Conservation (phyloP, 2,797 vertebrate genomes). For the Argyrosomus regius region DNA sequence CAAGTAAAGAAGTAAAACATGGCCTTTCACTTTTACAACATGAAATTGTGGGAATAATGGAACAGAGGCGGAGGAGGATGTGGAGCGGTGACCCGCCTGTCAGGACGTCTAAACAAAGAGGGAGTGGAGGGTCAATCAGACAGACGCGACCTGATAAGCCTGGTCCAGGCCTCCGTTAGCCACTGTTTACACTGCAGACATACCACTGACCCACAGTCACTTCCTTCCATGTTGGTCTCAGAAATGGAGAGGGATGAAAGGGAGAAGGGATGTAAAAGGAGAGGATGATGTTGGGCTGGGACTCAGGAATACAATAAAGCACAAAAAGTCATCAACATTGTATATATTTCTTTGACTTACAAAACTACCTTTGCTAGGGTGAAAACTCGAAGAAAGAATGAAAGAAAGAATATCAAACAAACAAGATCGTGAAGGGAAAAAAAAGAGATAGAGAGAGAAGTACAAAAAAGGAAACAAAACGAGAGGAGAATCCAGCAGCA, state of each 20-base stretch:
- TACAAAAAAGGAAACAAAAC: conserved; percentile 35
- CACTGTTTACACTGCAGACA: conserved; percentile 84
- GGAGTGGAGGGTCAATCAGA: conserved; percentile 81
- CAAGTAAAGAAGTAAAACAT: conserved; percentile 82
- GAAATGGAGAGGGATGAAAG: conserved; percentile 60
- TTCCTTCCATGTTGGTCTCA: conserved; percentile 74
- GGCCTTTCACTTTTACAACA: conserved; percentile 84
- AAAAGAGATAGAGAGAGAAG: conserved; percentile 20
- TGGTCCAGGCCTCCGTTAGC: conserved; percentile 75
- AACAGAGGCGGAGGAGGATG: conserved; percentile 72
- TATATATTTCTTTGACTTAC: neutral
- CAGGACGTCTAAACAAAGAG: conserved; percentile 82
- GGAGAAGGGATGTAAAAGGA: conserved; percentile 27
- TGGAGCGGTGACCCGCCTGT: conserved; percentile 77
- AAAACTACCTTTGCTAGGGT: neutral
- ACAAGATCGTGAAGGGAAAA: neutral
- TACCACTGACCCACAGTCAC: conserved; percentile 81
- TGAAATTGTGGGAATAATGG: conserved; percentile 82
- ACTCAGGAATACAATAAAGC: neutral
- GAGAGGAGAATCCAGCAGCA: conserved; percentile 59
- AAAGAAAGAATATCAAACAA: neutral
- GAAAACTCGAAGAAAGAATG: neutral
- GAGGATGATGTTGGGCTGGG: conserved; percentile 10
- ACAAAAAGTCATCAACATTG: neutral
- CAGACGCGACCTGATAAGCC: conserved; percentile 79